Evolutionary conservation across 1,140 invertebrate species (phyloP).

Genomic region (Bacillus rossius): DNA sequence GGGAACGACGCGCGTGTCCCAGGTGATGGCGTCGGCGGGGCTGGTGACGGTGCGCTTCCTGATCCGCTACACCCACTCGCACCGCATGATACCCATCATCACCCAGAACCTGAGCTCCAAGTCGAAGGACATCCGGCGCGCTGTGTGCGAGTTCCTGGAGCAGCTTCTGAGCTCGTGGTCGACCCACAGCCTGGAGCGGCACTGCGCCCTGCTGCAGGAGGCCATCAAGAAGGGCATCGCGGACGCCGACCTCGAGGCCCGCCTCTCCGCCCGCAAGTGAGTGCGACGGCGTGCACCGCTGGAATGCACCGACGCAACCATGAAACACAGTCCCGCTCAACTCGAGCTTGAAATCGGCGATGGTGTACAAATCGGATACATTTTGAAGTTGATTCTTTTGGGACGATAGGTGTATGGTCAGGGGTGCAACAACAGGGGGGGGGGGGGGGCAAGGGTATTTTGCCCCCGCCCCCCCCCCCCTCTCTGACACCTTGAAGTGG

Average conservation of each 20-base stretch:
- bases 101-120: slow-evolving; percentile 75
- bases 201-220: slow-evolving; percentile 71
- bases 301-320: too few relatives aligned
- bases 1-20: too few relatives aligned
- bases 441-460: too few relatives aligned
- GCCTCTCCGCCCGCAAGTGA: slow-evolving; percentile 66
- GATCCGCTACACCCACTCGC: slow-evolving; percentile 79
- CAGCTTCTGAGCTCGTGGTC: slow-evolving; percentile 83
- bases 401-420: too few relatives aligned
- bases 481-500: too few relatives aligned
- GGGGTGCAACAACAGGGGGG: too few relatives aligned
- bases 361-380: too few relatives aligned
- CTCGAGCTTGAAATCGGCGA: too few relatives aligned
- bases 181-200: slow-evolving; percentile 72
- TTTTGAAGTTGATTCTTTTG: too few relatives aligned
- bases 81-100: slow-evolving; percentile 83
- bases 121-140: slow-evolving; percentile 84
- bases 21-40: slow-evolving; percentile 89
- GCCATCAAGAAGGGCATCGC: slow-evolving; percentile 83
- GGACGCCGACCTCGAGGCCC: slow-evolving; percentile 88
- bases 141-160: slow-evolving; percentile 79
- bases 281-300: slow-evolving; percentile 16
- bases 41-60: slow-evolving; percentile 84
- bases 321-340: too few relatives aligned
- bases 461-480: too few relatives aligned